Percentiles rank a stretch among this genome's conserved stretches.
Conservation (phyloP, 2,113 vertebrate genomes). For the Prietella phreatophila region DNA sequence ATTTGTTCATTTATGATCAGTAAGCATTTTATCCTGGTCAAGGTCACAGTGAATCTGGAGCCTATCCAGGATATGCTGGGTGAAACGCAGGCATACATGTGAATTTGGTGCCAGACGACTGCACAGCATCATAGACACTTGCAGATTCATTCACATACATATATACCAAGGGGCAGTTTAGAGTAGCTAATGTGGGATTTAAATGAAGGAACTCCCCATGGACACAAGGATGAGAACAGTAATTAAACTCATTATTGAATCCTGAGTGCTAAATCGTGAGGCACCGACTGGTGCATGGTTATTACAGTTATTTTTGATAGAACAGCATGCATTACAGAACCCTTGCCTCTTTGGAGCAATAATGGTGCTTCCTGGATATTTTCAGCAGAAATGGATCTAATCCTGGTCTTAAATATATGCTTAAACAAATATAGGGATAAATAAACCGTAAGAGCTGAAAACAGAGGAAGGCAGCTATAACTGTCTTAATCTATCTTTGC, state of each 20-base stretch:
- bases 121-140: not conserved
- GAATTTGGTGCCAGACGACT: not conserved
- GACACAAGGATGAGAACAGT: not conserved
- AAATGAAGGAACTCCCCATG: not conserved
- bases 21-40: not conserved
- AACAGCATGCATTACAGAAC: not conserved
- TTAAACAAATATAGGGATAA: conserved; percentile 3
- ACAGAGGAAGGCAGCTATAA: not conserved
- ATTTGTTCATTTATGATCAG: not conserved
- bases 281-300: not conserved
- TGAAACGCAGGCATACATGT: not conserved
- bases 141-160: not conserved
- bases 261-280: not conserved
- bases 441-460: not conserved
- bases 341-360: not conserved
- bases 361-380: conserved; percentile 18
- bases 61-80: not conserved
- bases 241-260: not conserved
- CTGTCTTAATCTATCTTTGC: conserved; percentile 9
- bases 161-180: not conserved
- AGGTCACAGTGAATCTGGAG: not conserved
- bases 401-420: conserved; percentile 25
- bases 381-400: conserved; percentile 36
- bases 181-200: not conserved
- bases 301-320: not conserved